Evolutionary conservation across 2,797 vertebrate genomes (phyloP), one percentile per base, ranked within the genome.

Genomic region (Fistularia tabacaria): DNA sequence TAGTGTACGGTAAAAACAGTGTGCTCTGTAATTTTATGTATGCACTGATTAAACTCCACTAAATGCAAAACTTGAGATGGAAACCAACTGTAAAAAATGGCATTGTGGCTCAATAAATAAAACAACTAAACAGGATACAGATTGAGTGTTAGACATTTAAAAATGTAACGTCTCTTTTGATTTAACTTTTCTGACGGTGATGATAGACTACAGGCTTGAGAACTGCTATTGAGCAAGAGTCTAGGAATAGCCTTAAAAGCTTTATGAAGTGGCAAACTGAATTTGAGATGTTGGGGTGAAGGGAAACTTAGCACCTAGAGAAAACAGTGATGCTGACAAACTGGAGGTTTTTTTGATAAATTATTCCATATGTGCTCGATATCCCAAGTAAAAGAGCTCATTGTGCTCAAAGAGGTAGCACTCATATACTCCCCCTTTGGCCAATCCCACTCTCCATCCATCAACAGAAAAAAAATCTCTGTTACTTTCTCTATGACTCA

Each of bases 331-430:
- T 60, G 53, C 62, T 67, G 73, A 80, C 53, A 59, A 61, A 67
- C 54, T 63, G 67, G 65, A 82, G 62, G 57, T 79, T n/a, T n/a
- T n/a, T n/a, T 74, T 71, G 58, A 82, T 86, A 87, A 90, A 87
- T 48, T 59, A 64, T 90, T 88, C 89, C 88, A 90, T 76, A 87
- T 91, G 89, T 85, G 85, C 66, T 69, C 80, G 57, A 69, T 78
- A 79, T 88, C 85, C 84, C 82, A 58, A 67, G 84, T 90, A 84
- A 90, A 90, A 89, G 90, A 83, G 74, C 73, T 67, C 88, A 89
- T 90, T 91, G 88, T 91, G 83, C 77, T 85, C 72, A 51, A 71
- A 13, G 43, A 77, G 74, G 85, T 81, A 84, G 74, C 82, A 85
- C 59, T 59, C 60, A 79, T 63, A 66, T 54, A 66, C 61, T 72